Percentiles rank a stretch among this genome's conserved stretches.
These are phyloP conservation scores for Gobio occitaniae DNA, from an alignment of 2,797 vertebrate species.

Conservation along the genomic window DNA sequence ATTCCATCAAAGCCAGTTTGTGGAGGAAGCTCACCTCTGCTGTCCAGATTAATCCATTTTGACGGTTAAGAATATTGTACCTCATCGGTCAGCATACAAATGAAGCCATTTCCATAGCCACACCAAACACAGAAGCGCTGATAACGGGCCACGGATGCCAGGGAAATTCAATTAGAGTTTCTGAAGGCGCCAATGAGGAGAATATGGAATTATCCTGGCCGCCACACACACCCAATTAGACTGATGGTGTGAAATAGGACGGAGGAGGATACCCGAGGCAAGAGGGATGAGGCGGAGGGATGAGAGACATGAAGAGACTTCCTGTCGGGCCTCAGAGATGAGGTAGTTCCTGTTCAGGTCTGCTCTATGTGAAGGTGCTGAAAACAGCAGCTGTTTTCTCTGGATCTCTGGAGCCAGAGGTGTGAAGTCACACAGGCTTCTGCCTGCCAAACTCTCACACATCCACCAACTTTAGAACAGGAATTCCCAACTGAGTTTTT, in stretches of 20 bases:
- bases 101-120: conserved; percentile 59
- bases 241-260: conserved; percentile 50
- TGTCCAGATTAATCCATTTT: conserved; percentile 57
- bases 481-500: neutral
- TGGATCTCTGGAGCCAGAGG: conserved; percentile 11
- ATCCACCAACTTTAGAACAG: neutral
- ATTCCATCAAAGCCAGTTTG: conserved; percentile 51
- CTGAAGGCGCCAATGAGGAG: conserved; percentile 56
- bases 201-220: conserved; percentile 58
- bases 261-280: conserved; percentile 46
- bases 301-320: conserved; percentile 9
- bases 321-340: conserved; percentile 3
- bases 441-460: neutral
- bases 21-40: conserved; percentile 43
- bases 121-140: conserved; percentile 48
- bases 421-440: conserved; percentile 22
- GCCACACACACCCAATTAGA: conserved; percentile 57
- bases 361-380: conserved; percentile 6
- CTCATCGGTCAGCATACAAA: conserved; percentile 62
- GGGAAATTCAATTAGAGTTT: conserved; percentile 64
- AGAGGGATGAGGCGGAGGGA: neutral
- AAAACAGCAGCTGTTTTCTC: conserved; percentile 13
- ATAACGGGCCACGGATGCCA: conserved; percentile 52
- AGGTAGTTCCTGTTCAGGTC: conserved; percentile 1
- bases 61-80: conserved; percentile 61